A percentile compares a stretch with the other conserved stretches of the same genome.
These are phyloP conservation scores for Piezodorus guildinii DNA, from an alignment of 1,140 invertebrate species.

Conservation along the genomic window DNA sequence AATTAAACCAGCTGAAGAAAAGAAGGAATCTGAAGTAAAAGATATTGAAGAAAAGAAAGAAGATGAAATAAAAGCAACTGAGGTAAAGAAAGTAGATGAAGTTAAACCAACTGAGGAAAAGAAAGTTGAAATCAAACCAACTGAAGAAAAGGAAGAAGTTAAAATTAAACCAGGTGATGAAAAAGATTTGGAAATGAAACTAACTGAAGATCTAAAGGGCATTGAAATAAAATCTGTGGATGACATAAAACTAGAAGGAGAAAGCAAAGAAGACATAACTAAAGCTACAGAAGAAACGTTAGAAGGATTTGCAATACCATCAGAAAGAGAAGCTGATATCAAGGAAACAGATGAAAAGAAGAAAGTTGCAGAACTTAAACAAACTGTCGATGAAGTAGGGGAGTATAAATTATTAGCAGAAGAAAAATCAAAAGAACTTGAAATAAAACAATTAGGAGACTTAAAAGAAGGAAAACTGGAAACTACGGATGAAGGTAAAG, in stretches of 20 bases:
- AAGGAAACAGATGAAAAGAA: neutral
- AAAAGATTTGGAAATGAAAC: neutral
- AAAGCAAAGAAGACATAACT: neutral
- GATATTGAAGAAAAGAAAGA: neutral
- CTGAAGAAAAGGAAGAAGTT: neutral
- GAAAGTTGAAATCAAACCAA: neutral
- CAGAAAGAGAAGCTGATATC: neutral
- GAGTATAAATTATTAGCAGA: neutral
- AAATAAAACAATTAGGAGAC: neutral
- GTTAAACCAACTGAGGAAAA: neutral
- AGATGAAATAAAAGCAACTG: neutral
- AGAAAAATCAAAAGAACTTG: neutral
- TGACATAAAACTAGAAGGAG: neutral
- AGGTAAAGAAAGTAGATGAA: constrained; percentile 2
- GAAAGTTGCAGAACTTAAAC: neutral
- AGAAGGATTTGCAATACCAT: neutral
- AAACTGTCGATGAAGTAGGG: neutral
- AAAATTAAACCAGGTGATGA: neutral
- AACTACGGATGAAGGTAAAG: neutral
- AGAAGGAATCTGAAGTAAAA: neutral
- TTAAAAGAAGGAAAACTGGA: neutral
- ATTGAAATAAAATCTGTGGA: neutral
- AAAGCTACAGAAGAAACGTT: neutral
- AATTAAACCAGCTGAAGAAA: neutral
- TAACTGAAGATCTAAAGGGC: neutral